These are phyloP conservation scores for Malthinus flaveolus DNA, from an alignment of 2,888 invertebrate species.

Conservation along the genomic window DNA sequence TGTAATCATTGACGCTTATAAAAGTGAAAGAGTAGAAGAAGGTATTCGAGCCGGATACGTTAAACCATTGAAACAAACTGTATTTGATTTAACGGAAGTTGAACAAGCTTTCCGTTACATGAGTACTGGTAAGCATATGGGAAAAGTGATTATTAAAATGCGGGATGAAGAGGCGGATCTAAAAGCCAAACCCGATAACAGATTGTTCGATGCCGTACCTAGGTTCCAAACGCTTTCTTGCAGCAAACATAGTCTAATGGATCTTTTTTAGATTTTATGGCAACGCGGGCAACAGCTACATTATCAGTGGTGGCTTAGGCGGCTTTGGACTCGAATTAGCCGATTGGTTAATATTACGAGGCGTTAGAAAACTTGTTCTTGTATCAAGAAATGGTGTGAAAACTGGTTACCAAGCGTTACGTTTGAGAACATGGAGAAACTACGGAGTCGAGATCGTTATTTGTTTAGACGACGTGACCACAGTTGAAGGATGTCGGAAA, in stretches of 20 bases:
- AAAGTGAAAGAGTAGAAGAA: conserved; percentile 56
- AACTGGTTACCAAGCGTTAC: conserved; percentile 82
- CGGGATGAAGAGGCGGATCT: conserved; percentile 35
- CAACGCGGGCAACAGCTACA: conserved; percentile 58
- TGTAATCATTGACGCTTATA: conserved; percentile 72
- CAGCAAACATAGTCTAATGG: not conserved
- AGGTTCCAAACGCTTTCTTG: not conserved
- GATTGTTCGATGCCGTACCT: not conserved
- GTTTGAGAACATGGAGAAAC: conserved; percentile 68
- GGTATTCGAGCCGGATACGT: conserved; percentile 69
- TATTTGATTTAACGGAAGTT: conserved; percentile 66
- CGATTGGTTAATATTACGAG: conserved; percentile 82
- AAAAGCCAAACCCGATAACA: too few species aligned
- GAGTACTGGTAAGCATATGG: conserved; percentile 81
- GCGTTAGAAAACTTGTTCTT: conserved; percentile 75
- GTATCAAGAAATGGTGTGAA: conserved; percentile 78
- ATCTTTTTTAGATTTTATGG: conserved; percentile 56
- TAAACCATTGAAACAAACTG: conserved; percentile 66
- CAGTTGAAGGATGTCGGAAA: conserved; percentile 10
- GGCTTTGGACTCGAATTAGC: conserved; percentile 88
- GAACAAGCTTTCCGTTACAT: conserved; percentile 72
- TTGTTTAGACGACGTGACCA: conserved; percentile 47
- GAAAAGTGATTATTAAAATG: conserved; percentile 64
- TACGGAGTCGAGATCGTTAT: conserved; percentile 70
- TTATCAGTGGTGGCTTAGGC: conserved; percentile 80